Percentiles rank a stretch among this genome's conserved stretches.
Evolutionary conservation across 2,113 vertebrate genomes (phyloP).

Genomic region (Helogale parvula): DNA sequence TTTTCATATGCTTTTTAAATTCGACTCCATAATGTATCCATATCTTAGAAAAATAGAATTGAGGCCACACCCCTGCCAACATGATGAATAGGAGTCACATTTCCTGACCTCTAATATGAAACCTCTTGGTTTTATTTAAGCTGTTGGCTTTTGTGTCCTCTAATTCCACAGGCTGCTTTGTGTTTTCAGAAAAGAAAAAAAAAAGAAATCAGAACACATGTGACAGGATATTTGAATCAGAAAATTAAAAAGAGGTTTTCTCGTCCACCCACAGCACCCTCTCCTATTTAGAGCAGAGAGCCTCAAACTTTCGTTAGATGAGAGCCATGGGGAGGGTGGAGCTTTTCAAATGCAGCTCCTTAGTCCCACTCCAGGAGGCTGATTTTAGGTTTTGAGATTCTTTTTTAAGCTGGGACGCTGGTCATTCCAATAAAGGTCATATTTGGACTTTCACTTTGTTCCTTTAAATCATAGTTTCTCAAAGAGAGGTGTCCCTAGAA

Average conservation of each 20-base stretch:
- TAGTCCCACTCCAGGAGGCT: not conserved
- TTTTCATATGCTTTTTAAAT: not conserved
- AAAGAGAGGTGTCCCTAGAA: not conserved
- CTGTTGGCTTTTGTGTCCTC: slow-evolving; percentile 11
- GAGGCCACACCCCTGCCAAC: not conserved
- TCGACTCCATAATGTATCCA: not conserved
- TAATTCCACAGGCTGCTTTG: slow-evolving; percentile 27
- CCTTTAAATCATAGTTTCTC: slow-evolving; percentile 59
- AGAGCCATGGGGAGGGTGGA: not conserved
- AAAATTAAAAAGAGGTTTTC: not conserved
- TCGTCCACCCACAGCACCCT: not conserved
- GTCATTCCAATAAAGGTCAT: not conserved
- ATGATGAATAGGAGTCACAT: not conserved
- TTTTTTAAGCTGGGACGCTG: not conserved
- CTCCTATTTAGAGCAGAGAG: not conserved
- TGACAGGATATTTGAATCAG: not conserved
- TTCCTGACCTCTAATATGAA: not conserved
- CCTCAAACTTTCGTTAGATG: not conserved
- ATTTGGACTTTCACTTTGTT: slow-evolving; percentile 33
- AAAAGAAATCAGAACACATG: not conserved
- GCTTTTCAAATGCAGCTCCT: not conserved
- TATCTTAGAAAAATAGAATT: slow-evolving; percentile 3
- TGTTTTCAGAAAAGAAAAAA: slow-evolving; percentile 12
- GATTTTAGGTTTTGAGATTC: slow-evolving; percentile 24
- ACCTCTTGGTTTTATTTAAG: not conserved